These are phyloP conservation scores for Margarornis squamiger DNA, from an alignment of 2,797 vertebrate species.

Conservation along the genomic window DNA sequence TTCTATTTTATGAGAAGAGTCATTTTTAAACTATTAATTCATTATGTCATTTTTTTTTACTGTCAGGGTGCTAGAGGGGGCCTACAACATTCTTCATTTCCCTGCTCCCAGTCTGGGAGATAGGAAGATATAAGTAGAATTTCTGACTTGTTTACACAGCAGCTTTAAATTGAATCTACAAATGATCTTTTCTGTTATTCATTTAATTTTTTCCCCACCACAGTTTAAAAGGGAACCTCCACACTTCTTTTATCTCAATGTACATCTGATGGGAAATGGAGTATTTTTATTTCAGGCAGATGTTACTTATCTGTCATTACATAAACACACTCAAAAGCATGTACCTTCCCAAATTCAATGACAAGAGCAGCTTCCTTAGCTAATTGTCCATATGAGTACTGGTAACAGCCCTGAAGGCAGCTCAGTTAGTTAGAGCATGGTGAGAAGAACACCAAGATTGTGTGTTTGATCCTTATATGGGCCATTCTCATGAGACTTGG, in stretches of 20 bases:
- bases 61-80: not conserved
- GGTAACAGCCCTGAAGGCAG: not conserved
- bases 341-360: not conserved
- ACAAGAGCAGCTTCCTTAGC: not conserved
- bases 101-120: not conserved
- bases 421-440: not conserved
- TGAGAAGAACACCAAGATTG: not conserved
- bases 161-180: not conserved
- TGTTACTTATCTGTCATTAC: not conserved
- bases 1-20: not conserved
- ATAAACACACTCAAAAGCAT: not conserved
- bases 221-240: not conserved
- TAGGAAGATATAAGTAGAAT: not conserved
- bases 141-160: not conserved
- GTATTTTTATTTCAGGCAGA: not conserved
- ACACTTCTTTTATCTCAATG: not conserved
- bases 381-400: not conserved
- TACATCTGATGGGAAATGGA: not conserved
- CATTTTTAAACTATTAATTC: not conserved
- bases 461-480: not conserved
- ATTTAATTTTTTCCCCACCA: rapidly evolving
- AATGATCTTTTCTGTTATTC: not conserved
- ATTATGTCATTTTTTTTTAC: not conserved
- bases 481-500: not conserved
- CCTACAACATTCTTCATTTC: not conserved